phyloP scores from a whole-genome alignment of 2,888 invertebrate species.

The Emmelina monodactyla region DNA sequence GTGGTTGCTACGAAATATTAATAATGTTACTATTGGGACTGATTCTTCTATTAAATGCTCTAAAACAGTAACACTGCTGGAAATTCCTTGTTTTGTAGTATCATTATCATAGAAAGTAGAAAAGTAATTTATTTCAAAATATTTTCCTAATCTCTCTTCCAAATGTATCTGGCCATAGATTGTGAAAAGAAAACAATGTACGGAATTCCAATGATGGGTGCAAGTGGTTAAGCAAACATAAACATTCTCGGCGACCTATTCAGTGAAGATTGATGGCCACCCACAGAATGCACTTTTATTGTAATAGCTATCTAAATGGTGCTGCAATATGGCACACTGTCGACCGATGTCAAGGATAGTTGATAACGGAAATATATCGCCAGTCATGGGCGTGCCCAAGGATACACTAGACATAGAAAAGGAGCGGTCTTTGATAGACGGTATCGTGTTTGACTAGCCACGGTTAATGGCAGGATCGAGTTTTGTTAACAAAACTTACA shows the following conservation, averaged over 20 bases:
- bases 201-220: conserved; percentile 8
- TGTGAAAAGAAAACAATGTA: conserved; percentile 6
- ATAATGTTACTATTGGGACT: too few species aligned
- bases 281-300: conserved; percentile 54
- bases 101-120: too few species aligned
- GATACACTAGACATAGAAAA: conserved; percentile 36
- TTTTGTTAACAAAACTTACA: conserved; percentile 22
- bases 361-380: conserved; percentile 56
- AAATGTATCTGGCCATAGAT: too few species aligned
- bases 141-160: too few species aligned
- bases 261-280: conserved; percentile 38
- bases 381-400: conserved; percentile 41
- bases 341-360: conserved; percentile 51
- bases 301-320: conserved; percentile 53
- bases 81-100: too few species aligned
- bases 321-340: conserved; percentile 51
- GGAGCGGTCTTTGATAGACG: conserved; percentile 44
- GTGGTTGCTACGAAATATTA: too few species aligned
- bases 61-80: too few species aligned
- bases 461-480: conserved; percentile 43
- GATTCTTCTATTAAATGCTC: too few species aligned
- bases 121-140: too few species aligned
- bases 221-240: conserved; percentile 15
- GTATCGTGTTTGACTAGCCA: conserved; percentile 37
- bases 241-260: conserved; percentile 26